Percentiles rank a stretch among this genome's conserved stretches.
Evolutionary conservation across 2,888 invertebrate species (phyloP).

Genomic region (Lasioglossum lativentre): DNA sequence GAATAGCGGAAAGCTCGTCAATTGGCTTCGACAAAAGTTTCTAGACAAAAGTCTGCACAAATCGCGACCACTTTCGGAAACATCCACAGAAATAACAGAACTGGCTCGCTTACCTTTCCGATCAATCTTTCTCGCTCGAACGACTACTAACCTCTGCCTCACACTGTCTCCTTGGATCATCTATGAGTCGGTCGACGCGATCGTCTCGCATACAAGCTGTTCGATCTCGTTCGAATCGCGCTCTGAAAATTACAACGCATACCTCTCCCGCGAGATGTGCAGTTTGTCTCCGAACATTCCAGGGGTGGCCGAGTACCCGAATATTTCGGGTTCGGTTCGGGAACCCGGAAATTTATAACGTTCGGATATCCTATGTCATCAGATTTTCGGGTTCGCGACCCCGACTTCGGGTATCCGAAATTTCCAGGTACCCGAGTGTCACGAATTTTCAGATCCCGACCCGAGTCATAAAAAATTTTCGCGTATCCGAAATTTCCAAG

Average conservation of each 20-base stretch:
- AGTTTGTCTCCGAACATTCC: background rate
- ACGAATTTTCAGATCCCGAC: no score
- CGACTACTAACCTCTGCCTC: background rate
- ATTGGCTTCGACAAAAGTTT: background rate
- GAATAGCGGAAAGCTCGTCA: constrained; percentile 10
- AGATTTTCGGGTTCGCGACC: no score
- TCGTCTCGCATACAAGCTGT: background rate
- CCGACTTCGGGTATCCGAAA: no score
- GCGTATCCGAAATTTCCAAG: no score
- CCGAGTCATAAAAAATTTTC: no score
- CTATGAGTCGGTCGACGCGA: background rate
- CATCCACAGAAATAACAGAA: background rate
- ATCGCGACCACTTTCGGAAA: background rate
- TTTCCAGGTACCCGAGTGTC: no score
- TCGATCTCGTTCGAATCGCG: background rate
- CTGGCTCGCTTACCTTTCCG: background rate
- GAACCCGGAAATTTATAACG: no score
- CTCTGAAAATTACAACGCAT: background rate
- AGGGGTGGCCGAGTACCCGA: no score
- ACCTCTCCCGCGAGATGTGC: background rate
- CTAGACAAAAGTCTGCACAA: background rate
- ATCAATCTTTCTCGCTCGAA: background rate
- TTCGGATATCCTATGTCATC: no score
- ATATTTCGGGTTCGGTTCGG: no score
- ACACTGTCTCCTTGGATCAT: background rate